Base-by-base conservation (phyloP, 2,888 invertebrate species). In the Lasioglossum marginatum region DNA sequence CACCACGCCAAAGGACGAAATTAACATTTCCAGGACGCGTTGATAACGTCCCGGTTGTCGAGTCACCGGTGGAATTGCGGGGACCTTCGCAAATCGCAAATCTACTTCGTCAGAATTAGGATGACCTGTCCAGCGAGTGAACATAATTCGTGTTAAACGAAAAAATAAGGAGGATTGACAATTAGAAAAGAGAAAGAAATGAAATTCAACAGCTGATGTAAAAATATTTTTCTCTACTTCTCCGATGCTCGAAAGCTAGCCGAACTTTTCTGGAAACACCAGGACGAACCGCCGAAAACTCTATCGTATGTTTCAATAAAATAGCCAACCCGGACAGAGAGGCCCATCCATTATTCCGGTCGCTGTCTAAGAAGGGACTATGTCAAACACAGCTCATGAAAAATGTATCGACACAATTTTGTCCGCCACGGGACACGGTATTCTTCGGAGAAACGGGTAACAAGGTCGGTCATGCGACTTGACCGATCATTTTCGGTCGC, bases 291-390 rank as follows among this genome's bases (percentile, higher is more conserved):
- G n/a, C 14, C n/a, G 77, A 81, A 70, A 72, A 81, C 19, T 71
- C 23, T 43, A 45, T 43, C n/a, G 63, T 31, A 81, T 79, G 45
- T 78, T 86, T 66, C 37, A 16, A 74, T 72, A 48, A 78, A 81
- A 81, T 76, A 63, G 75, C 40, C 19, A 57, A 27, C 1, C 37
- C 52, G 10, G 16, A 8, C n/a, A 43, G 37, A 45, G 8, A 27
- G 77, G 70, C 60, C 48, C 57, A 19, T 79, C 68, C 68, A 80
- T 85, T 85, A 83, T 83, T 84, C 70, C 57, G 23, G 52, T 4
- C 66, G 37, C 57, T 68, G 60, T 73, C 66, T 83, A 77, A 70
- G 73, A 43, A 84, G 74, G 34, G 48, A 43, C 37, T 34, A 14
- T 23, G 27, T 5, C 23, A 8, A 31, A 19, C 66, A 66, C 23